Conservation (phyloP, 2,888 invertebrate genomes). For the Dusona sp. region DNA sequence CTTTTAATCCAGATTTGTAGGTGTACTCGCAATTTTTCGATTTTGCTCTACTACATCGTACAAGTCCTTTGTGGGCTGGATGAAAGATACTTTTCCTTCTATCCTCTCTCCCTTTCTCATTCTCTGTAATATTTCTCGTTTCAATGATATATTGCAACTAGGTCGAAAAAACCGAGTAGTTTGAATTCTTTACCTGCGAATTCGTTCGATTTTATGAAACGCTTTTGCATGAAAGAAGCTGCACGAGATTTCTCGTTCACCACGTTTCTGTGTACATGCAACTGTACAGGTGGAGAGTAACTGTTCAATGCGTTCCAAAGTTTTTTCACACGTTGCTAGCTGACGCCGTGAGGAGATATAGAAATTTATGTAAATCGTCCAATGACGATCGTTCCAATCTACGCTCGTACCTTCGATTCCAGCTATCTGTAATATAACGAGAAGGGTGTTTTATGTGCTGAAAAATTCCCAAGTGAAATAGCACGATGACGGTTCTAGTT, state of each 20-base stretch:
- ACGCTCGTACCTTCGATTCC: too few relatives aligned
- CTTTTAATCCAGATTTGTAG: background rate
- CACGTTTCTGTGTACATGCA: slow-evolving; percentile 29
- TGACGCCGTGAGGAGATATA: background rate
- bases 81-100: slow-evolving; percentile 36
- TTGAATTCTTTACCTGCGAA: slow-evolving; percentile 43
- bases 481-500: too few relatives aligned
- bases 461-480: background rate
- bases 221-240: slow-evolving; percentile 37
- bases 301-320: slow-evolving; percentile 68
- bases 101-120: background rate
- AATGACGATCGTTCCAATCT: too few relatives aligned
- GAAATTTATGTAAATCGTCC: background rate
- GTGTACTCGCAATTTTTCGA: background rate
- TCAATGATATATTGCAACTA: slow-evolving; percentile 46
- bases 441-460: background rate
- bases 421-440: background rate
- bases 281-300: slow-evolving; percentile 6
- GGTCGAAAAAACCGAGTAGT: slow-evolving; percentile 64
- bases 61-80: slow-evolving; percentile 40
- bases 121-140: slow-evolving; percentile 16
- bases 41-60: slow-evolving; percentile 16
- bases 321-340: slow-evolving; percentile 70
- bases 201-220: slow-evolving; percentile 68
- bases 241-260: slow-evolving; percentile 60